A percentile compares a stretch with the other conserved stretches of the same genome.
Evolutionary conservation across 2,797 vertebrate species (phyloP).

Genomic region (Epinephelus malabaricus): DNA sequence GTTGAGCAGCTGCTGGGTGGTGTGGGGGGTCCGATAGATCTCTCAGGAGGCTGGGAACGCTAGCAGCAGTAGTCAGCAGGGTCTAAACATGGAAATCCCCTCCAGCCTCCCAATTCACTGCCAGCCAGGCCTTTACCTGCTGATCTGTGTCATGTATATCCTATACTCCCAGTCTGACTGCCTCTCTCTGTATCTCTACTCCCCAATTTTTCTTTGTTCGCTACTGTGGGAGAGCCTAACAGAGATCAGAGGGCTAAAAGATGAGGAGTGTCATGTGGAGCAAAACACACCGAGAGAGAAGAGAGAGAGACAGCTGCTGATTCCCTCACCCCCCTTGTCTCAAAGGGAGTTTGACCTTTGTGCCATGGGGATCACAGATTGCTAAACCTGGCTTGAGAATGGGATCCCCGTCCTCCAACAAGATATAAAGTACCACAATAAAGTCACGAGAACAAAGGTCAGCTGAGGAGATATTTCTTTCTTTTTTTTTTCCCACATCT

Average conservation of each 20-base stretch:
- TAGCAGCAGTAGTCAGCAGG: constrained; percentile 49
- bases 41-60: constrained; percentile 28
- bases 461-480: not conserved
- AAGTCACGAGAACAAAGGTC: constrained; percentile 7
- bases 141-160: constrained; percentile 12
- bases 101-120: constrained; percentile 16
- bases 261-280: constrained; percentile 34
- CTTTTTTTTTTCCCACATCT: not conserved
- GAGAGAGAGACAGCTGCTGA: constrained; percentile 57
- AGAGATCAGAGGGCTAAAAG: constrained; percentile 9
- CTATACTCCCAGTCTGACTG: constrained; percentile 1
- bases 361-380: constrained; percentile 33
- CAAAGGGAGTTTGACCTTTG: constrained; percentile 43
- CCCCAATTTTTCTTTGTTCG: not conserved
- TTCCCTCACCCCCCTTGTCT: not conserved
- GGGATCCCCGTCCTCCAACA: constrained; percentile 31
- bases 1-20: constrained; percentile 29
- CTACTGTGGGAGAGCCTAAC: constrained; percentile 11
- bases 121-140: constrained; percentile 48
- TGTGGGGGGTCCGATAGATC: not conserved
- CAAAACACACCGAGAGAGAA: constrained; percentile 10
- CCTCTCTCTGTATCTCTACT: not conserved
- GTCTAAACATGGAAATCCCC: constrained; percentile 74
- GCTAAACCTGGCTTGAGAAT: constrained; percentile 54
- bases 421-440: constrained; percentile 42